phyloP scores from a whole-genome alignment of 2,797 vertebrate genomes.

The Phataginus tricuspis region DNA sequence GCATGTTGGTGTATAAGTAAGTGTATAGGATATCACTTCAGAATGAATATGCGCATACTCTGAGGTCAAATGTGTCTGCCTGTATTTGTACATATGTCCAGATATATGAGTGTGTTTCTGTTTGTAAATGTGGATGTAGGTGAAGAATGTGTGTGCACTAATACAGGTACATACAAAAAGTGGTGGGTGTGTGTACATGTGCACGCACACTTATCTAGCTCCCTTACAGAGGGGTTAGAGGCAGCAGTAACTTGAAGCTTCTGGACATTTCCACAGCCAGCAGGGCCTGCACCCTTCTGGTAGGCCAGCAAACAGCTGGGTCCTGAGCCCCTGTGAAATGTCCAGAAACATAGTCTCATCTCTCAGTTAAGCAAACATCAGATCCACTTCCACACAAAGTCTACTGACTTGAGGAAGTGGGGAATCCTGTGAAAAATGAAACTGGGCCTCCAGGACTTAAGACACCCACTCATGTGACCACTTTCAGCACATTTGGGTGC shows the following conservation, averaged over 20 bases:
- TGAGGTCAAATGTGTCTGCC: neutral
- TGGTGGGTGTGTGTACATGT: fast-evolving
- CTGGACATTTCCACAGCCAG: neutral
- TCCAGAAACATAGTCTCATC: neutral
- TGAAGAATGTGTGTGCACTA: neutral
- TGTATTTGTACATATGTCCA: neutral
- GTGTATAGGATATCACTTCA: neutral
- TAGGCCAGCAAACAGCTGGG: neutral
- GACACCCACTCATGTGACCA: neutral
- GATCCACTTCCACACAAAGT: neutral
- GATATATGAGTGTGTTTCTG: neutral
- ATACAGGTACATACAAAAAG: neutral
- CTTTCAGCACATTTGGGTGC: neutral
- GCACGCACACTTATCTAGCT: neutral
- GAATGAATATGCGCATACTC: neutral
- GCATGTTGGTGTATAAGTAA: neutral
- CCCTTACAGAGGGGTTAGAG: neutral
- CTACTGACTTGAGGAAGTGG: neutral
- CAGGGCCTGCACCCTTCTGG: neutral
- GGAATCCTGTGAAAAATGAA: neutral
- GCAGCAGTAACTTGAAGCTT: neutral
- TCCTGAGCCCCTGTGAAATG: neutral
- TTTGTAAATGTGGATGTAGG: neutral
- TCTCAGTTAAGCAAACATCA: neutral
- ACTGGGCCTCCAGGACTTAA: neutral